Base-by-base conservation (phyloP, 2,797 vertebrate species). In the Acridotheres tristis region DNA sequence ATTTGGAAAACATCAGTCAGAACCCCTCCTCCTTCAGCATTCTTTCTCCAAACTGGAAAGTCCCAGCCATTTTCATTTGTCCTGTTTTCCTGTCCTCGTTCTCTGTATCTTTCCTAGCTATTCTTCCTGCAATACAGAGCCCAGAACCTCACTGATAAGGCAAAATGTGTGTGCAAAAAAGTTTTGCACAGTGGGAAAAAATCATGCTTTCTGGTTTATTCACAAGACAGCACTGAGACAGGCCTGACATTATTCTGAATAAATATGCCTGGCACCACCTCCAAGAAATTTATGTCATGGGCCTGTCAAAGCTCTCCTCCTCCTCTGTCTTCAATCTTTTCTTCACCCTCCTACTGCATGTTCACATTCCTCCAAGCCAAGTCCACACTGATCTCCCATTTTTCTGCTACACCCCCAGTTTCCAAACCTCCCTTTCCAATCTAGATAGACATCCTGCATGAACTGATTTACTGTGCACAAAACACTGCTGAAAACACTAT, bases 241-340 rank as follows among this genome's bases (percentile, higher is more conserved):
- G 83, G 73, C 80, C 91, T 94, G 85, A 91, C 82, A 93, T 94
- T 90, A 94, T 74, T 90, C 91, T 88, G 91, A 91, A 88, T 75
- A 94, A 94, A 96, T 92, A 86, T 94, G 80, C 94, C 83, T 96
- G 84, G 93, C 93, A 96, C 90, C 90, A 88, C 90, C 93, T 96
- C 91, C 88, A 91, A 96, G 77, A 94, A 94, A 94, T 89, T 62
- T 62, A 55, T 96, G 88, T 90, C 94, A 95, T 59, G 74, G 93
- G 93, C 83, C 67, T 95, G 94, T 96, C 96, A 96, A 95, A 96
- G 73, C 90, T 96, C 93, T 96, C 95, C 95, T 95, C 95, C 96
- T 93, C 90, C 90, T 96, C 93, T 94, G 90, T 73, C 93, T 96
- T 96, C 91, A 96, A 12, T 90, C 94, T 94, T 96, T 95, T 96